Conservation (phyloP, 2,797 vertebrate genomes). For the Protosalanx chinensis region DNA sequence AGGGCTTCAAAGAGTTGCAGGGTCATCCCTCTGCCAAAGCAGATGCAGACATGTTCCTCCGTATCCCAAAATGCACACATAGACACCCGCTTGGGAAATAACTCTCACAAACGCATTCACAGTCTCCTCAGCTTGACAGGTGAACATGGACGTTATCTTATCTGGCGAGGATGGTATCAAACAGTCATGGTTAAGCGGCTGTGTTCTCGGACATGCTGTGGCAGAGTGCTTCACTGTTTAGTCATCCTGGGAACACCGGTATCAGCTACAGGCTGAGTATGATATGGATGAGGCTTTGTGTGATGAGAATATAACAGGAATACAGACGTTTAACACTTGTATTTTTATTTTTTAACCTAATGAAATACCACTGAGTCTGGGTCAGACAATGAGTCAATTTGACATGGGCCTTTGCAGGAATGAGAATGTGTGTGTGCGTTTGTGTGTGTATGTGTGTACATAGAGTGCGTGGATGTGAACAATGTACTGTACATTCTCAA, state of each 20-base stretch:
- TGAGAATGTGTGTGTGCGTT: background rate
- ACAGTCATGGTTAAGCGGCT: conserved; percentile 35
- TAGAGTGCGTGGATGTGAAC: background rate
- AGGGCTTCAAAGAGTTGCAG: conserved; percentile 64
- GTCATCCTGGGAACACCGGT: conserved; percentile 17
- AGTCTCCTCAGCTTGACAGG: conserved; percentile 20
- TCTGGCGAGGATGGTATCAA: conserved; percentile 46
- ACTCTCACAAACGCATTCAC: background rate
- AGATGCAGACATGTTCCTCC: conserved; percentile 65
- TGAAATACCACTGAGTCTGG: background rate
- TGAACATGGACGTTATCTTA: conserved; percentile 48
- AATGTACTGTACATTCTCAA: conserved; percentile 28
- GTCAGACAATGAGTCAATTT: background rate
- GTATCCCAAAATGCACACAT: conserved; percentile 11
- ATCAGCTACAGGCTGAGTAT: background rate
- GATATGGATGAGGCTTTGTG: background rate
- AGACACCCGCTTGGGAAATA: background rate
- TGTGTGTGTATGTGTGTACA: conserved; percentile 10
- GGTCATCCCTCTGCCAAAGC: conserved; percentile 56
- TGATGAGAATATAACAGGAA: background rate
- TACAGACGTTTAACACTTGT: conserved; percentile 5
- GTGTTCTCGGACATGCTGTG: conserved; percentile 36
- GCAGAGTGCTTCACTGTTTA: conserved; percentile 24
- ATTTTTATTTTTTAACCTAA: background rate
- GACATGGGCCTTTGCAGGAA: background rate